Evolutionary conservation across 2,113 vertebrate genomes (phyloP).

Genomic region (Siphamia tubifer): DNA sequence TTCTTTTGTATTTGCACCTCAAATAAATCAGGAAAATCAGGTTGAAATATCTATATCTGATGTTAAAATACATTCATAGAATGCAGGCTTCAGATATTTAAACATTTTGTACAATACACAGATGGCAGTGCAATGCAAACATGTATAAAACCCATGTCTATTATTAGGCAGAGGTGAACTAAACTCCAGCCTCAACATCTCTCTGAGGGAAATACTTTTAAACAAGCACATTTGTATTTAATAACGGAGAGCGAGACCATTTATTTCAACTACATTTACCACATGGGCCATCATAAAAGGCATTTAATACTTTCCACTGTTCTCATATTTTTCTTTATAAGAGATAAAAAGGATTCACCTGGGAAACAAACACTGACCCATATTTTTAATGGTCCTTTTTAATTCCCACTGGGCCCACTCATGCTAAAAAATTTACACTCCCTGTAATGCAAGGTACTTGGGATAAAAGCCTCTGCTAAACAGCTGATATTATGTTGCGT

Average conservation of each 20-base stretch:
- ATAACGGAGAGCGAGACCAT: no score
- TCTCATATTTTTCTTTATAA: not conserved
- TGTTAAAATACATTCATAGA: no score
- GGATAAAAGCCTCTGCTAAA: conserved; percentile 48
- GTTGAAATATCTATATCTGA: no score
- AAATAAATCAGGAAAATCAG: no score
- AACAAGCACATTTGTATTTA: not conserved
- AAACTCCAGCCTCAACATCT: not conserved
- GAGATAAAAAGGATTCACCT: conserved; percentile 33
- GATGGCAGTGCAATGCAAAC: no score
- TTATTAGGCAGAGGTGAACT: not conserved
- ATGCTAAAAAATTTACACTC: conserved; percentile 24
- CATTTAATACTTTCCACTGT: conserved; percentile 2
- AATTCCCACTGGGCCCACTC: conserved; percentile 27
- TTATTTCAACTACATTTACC: not conserved
- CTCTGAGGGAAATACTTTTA: not conserved
- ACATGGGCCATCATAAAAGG: not conserved
- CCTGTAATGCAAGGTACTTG: conserved; percentile 31
- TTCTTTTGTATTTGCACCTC: no score
- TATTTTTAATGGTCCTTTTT: conserved; percentile 36
- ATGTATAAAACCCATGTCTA: no score
- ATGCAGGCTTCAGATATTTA: no score
- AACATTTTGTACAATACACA: no score
- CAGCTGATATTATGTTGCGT: conserved; percentile 32
- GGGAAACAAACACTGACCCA: conserved; percentile 48